Evolutionary conservation across 2,113 vertebrate species (phyloP), one percentile per base, ranked within the genome.

Genomic region (Lethenteron camtschaticum): DNA sequence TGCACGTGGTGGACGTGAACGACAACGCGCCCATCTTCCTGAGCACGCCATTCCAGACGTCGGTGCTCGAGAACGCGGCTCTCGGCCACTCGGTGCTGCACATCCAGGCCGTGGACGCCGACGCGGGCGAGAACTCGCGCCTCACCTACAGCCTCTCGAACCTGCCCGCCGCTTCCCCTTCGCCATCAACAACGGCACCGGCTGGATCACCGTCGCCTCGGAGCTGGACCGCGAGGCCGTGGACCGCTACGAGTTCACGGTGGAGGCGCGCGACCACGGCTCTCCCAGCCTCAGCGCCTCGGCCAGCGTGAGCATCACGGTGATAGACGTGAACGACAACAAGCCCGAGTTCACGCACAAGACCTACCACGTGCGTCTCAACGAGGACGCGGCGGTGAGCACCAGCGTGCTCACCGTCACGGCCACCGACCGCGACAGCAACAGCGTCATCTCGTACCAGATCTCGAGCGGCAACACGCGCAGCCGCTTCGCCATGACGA

Each of bases 241-340:
- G 1, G 92, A 97, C 70, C 87, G 95, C 71, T 99, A 92, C 66
- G 88, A 88, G 75, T 96, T 96, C 71, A 89, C 90, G 1, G 90
- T 95, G 56, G 94, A 96, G 77, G 92, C 92, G 58, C 80, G 81
- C 55, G 94, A 97, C 79, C 91, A 99, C 0, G 94, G 94, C 6
- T 80, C 81, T 68, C 90, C 90, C 0, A 79, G 89, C 10, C 84
- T 95, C n/a, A 94, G 90, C 0, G 86, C 90, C 8, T 95, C 92
- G 0, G 88, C 94, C 12, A 97, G 92, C 1, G 87, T 99, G 68
- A 92, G 90, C 24, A 88, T 97, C 70, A 97, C 90, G 3, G 84
- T 99, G 68, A 85, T 96, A 84, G 94, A 97, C 72, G 90, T 97
- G 69, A 99, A 99, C 0, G 94, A 99, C 79, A 99, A 97, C 77